Evolutionary conservation across 1,140 invertebrate genomes (phyloP).

Genomic region (Drosophila paulistorum): DNA sequence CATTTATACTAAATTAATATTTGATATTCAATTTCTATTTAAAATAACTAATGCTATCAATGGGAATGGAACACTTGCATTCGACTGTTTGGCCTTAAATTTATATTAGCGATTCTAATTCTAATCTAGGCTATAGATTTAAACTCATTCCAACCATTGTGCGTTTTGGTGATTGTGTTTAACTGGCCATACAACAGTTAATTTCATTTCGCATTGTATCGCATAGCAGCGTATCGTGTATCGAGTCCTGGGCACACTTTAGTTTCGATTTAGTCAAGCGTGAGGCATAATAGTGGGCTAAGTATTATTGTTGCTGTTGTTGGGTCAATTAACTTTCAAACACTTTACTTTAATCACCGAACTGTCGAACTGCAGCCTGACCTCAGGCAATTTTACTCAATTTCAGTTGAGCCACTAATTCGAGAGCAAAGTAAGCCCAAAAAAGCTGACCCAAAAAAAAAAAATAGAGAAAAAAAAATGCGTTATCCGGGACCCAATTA

Average conservation of each 20-base stretch:
- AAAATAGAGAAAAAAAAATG: conserved; percentile 36
- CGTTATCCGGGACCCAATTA: conserved; percentile 67
- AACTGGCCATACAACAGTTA: conserved; percentile 49
- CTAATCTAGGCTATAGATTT: conserved; percentile 2
- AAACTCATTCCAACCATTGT: conserved; percentile 42
- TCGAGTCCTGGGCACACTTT: conserved; percentile 36
- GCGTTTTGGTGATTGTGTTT: conserved; percentile 53
- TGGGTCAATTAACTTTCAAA: conserved; percentile 78
- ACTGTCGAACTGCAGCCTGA: conserved; percentile 54
- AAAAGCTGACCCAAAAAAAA: conserved; percentile 22
- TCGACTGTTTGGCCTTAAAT: not conserved
- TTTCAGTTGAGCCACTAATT: conserved; percentile 56
- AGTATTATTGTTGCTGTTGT: conserved; percentile 61
- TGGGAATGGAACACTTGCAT: not conserved
- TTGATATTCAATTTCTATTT: too few species aligned
- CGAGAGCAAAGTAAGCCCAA: conserved; percentile 50
- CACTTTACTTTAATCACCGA: conserved; percentile 76
- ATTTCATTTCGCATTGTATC: conserved; percentile 55
- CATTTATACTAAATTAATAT: too few species aligned
- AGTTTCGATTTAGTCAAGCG: conserved; percentile 62
- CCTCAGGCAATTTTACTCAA: conserved; percentile 39
- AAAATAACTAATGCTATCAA: too few species aligned
- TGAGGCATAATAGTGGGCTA: conserved; percentile 66
- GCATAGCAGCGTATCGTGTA: conserved; percentile 35
- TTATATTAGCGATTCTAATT: not conserved